phyloP scores from a whole-genome alignment of 2,797 vertebrate genomes.

The Distichodus sexfasciatus region DNA sequence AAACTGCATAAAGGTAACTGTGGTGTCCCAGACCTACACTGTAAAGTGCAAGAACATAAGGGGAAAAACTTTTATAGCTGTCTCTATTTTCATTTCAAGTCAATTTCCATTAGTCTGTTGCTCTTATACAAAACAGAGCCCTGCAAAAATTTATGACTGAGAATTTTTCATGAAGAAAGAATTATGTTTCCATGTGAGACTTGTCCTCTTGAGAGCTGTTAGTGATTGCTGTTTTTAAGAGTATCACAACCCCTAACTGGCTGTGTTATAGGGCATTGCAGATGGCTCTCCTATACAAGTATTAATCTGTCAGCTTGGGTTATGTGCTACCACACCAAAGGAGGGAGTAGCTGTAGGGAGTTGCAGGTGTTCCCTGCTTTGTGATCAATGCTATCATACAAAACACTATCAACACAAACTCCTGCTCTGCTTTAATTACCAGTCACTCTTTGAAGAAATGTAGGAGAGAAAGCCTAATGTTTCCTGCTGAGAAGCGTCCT shows the following conservation, averaged over 20 bases:
- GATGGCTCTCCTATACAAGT: conserved; percentile 54
- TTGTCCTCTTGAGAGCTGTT: conserved; percentile 38
- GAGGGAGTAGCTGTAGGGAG: conserved; percentile 1
- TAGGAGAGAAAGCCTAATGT: conserved; percentile 50
- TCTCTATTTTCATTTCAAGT: conserved; percentile 41
- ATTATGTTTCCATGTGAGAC: conserved; percentile 50
- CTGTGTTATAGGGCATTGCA: conserved; percentile 53
- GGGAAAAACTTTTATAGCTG: conserved; percentile 33
- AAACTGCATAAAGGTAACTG: not conserved
- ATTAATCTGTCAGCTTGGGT: conserved; percentile 65
- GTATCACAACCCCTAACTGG: conserved; percentile 23
- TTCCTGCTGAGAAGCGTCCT: conserved; percentile 46
- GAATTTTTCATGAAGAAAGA: conserved; percentile 36
- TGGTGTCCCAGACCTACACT: conserved; percentile 19
- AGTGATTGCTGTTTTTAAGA: conserved; percentile 57
- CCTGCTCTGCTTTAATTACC: conserved; percentile 52
- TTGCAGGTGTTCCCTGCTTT: conserved; percentile 64
- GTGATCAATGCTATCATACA: conserved; percentile 52
- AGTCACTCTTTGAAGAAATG: conserved; percentile 47
- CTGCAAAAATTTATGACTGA: conserved; percentile 23
- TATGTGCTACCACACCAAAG: conserved; percentile 43
- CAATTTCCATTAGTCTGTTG: conserved; percentile 45
- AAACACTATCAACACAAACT: conserved; percentile 42
- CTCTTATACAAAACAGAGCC: conserved; percentile 49
- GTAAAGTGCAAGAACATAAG: conserved; percentile 17